These are phyloP conservation scores for Porites lutea DNA, from an alignment of 64 coral and sea anemone species.

Conservation along the genomic window DNA sequence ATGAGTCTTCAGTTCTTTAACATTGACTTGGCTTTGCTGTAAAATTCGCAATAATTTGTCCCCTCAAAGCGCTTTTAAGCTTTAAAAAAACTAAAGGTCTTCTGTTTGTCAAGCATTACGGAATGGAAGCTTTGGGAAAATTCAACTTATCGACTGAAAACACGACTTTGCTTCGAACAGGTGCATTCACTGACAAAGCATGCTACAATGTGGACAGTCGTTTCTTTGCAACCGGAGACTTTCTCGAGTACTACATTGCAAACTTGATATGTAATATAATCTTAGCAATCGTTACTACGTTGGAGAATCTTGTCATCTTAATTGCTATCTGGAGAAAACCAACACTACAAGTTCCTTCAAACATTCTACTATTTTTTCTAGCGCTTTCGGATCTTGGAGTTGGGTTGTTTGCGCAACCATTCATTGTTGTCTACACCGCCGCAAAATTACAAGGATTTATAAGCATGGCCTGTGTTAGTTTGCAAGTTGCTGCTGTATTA, in stretches of 20 bases:
- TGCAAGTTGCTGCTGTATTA: conserved; percentile 11
- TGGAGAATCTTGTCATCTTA: background rate
- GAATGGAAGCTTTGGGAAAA: background rate
- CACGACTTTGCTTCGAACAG: background rate
- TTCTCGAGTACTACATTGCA: background rate
- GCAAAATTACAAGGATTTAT: conserved; percentile 34
- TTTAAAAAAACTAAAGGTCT: background rate
- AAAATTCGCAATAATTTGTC: too few species aligned
- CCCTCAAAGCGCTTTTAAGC: too few species aligned
- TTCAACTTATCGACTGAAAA: background rate
- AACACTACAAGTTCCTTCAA: conserved; percentile 42
- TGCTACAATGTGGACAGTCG: background rate
- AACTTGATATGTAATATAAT: background rate
- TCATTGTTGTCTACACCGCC: conserved; percentile 37
- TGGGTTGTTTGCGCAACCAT: conserved; percentile 46
- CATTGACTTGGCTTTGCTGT: too few species aligned
- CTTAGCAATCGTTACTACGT: background rate
- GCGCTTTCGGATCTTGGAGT: conserved; percentile 63
- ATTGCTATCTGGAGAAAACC: background rate
- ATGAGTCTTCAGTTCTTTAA: too few species aligned
- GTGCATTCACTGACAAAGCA: background rate
- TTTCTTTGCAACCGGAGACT: conserved; percentile 7
- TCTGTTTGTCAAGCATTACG: background rate
- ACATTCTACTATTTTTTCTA: conserved; percentile 40
- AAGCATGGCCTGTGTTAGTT: conserved; percentile 22